Evolutionary conservation across 1,140 invertebrate species (phyloP), one percentile per base, ranked within the genome.

Genomic region (Lasaia peninsularis): DNA sequence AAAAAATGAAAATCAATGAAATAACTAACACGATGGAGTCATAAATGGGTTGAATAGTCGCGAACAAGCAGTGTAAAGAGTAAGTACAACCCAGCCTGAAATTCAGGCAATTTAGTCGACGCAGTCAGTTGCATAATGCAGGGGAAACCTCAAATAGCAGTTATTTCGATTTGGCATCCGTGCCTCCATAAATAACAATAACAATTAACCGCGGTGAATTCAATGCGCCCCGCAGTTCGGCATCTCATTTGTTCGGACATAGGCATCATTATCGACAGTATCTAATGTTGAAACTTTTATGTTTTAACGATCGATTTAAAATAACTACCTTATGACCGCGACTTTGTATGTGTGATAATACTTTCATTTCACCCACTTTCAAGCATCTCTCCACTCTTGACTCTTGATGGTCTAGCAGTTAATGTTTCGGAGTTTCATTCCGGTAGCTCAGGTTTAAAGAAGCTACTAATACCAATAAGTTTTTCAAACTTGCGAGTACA

Each of bases 81-180:
- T 40, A 40, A 40, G 37, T 40, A 40, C 8, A 40, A 16, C 37
- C 16, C 12, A 8, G 37, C 37, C 37, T 18, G 37, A 40, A 40
- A 40, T 40, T 40, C 37, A 40, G 37, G 37, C 37, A 40, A 40
- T 40, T 40, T 40, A 40, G 37, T 40, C 37, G 37, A 18, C 37
- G 37, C 37, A 40, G 37, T 40, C 14, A 40, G 54, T 52, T 60
- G 44, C 57, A 56, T 59, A 60, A 59, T 62, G 37, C 56, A 58
- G 60, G 37, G 62, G 53, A 48, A 65, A 65, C 63, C 63, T 56
- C 58, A 65, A 65, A 65, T 65, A 51, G 63, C 55, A 61, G 58
- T 65, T 61, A 61, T 65, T 65, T 61, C 63, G 63, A 65, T 61
- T 65, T 60, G 59, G 58, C 62, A 48, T 65, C 56, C 63, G 51